Percentiles rank a stretch among this genome's conserved stretches.
phyloP scores from a whole-genome alignment of 2,113 vertebrate genomes.

The Poicephalus gulielmi region DNA sequence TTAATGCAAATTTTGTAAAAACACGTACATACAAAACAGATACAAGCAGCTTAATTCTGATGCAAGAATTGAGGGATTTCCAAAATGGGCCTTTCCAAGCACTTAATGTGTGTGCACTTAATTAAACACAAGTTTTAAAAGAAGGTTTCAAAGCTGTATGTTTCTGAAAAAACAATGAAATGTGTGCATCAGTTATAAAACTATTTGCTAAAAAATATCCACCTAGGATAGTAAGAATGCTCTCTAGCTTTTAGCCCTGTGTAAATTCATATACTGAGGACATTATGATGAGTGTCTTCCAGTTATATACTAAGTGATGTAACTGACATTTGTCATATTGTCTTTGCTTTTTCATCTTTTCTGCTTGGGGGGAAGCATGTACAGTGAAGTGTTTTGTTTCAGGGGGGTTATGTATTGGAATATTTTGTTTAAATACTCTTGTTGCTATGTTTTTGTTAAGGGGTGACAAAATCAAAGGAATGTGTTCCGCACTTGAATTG shows the following conservation, averaged over 20 bases:
- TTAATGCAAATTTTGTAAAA: background rate
- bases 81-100: background rate
- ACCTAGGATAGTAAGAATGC: background rate
- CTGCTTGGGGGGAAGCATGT: background rate
- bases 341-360: background rate
- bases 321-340: background rate
- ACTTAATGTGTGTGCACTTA: background rate
- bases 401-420: background rate
- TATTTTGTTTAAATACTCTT: background rate
- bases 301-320: background rate
- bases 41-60: background rate
- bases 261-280: background rate
- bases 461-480: background rate
- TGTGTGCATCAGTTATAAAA: background rate
- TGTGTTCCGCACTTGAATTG: background rate
- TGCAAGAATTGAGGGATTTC: background rate
- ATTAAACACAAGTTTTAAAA: background rate
- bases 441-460: background rate
- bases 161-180: background rate
- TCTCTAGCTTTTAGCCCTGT: background rate
- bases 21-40: too few relatives aligned
- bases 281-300: background rate
- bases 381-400: background rate
- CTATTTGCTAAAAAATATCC: background rate
- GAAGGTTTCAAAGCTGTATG: background rate